Conservation (phyloP, 2,888 invertebrate genomes). For the Drepanosiphum platanoidis region DNA sequence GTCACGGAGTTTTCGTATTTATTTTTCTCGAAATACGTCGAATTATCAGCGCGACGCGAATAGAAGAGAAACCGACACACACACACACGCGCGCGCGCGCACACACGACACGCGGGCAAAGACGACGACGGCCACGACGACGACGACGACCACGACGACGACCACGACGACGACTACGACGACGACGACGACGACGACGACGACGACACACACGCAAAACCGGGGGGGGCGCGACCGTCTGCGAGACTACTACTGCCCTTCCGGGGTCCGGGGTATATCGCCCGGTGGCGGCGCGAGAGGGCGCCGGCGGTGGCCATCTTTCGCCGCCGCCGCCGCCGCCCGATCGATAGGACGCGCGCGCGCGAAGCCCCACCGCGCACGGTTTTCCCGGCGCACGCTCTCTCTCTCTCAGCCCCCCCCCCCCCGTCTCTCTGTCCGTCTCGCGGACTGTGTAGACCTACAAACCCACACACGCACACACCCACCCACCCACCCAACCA, state of each 20-base stretch:
- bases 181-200: no score
- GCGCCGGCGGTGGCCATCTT: constrained; percentile 62
- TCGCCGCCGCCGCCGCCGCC: constrained; percentile 36
- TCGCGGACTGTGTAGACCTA: not conserved
- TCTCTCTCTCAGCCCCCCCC: not conserved
- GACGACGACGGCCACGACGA: not conserved
- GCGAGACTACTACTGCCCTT: constrained; percentile 25
- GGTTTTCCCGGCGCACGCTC: not conserved
- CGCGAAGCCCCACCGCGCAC: constrained; percentile 7
- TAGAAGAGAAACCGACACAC: not conserved
- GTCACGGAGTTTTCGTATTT: no score
- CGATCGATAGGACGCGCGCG: constrained; percentile 59
- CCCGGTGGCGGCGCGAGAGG: constrained; percentile 58
- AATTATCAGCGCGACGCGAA: no score
- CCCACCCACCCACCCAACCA: not conserved
- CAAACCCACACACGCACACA: no score
- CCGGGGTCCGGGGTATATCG: constrained; percentile 1
- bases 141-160: not conserved
- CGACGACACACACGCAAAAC: constrained; percentile 14
- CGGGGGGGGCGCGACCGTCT: constrained; percentile 28
- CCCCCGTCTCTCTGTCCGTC: not conserved
- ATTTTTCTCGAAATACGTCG: no score
- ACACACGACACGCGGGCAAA: not conserved
- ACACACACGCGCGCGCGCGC: not conserved
- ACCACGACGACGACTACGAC: not conserved